Conservation (phyloP, 2,888 invertebrate species). For the Aporophyla lueneburgensis region DNA sequence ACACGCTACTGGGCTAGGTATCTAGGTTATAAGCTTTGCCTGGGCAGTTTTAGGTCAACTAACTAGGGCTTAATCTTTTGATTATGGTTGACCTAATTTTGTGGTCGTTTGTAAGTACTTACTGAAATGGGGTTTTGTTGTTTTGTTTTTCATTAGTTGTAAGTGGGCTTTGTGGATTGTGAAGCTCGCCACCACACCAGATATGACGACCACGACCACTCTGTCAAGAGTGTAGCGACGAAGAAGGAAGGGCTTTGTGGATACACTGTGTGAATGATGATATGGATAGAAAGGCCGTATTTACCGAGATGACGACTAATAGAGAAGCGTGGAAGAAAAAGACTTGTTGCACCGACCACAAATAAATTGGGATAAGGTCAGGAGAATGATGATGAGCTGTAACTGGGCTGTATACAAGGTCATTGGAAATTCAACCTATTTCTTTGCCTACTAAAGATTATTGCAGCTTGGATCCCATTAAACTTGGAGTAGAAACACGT, state of each 20-base stretch:
- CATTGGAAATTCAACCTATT: neutral
- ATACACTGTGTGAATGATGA: too few relatives aligned
- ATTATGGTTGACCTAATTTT: constrained; percentile 1
- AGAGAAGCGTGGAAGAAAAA: too few relatives aligned
- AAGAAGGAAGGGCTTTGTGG: too few relatives aligned
- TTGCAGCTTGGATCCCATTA: neutral
- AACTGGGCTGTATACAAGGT: neutral
- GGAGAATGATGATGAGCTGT: neutral
- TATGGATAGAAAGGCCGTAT: too few relatives aligned
- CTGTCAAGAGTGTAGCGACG: too few relatives aligned
- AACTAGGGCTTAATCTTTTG: neutral
- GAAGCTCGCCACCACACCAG: too few relatives aligned
- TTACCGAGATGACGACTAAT: too few relatives aligned
- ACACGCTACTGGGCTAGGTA: constrained; percentile 23
- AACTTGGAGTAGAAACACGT: neutral
- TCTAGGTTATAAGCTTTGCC: constrained; percentile 18
- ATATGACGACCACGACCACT: too few relatives aligned
- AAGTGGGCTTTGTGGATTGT: too few relatives aligned
- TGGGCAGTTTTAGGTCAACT: constrained; percentile 28
- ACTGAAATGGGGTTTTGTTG: neutral
- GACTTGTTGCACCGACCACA: too few relatives aligned
- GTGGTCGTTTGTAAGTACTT: neutral
- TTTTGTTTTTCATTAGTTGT: neutral
- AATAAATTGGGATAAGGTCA: too few relatives aligned
- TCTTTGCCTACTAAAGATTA: too few relatives aligned